phyloP scores from a whole-genome alignment of 2,797 vertebrate genomes.

The Pangasius krempfi region DNA sequence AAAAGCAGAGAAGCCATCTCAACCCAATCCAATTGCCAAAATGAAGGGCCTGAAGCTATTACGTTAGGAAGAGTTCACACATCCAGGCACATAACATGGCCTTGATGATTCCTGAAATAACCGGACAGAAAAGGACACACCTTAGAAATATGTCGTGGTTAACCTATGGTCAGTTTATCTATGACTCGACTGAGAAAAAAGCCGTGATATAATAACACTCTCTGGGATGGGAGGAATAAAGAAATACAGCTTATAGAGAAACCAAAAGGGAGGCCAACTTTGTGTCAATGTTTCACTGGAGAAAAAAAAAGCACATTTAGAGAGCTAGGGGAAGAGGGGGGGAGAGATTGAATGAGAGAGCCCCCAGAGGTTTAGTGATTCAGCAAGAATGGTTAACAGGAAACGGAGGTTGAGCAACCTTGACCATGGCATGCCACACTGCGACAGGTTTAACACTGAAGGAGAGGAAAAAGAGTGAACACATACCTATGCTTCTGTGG shows the following conservation, averaged over 20 bases:
- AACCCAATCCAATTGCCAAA: slow-evolving; percentile 66
- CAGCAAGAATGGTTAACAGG: slow-evolving; percentile 78
- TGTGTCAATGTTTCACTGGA: background rate
- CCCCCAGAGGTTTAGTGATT: slow-evolving; percentile 79
- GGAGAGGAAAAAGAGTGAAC: slow-evolving; percentile 73
- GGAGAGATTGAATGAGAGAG: background rate
- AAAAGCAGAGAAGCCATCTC: slow-evolving; percentile 39
- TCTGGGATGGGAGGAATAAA: background rate
- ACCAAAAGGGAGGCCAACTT: background rate
- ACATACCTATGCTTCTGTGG: slow-evolving; percentile 89
- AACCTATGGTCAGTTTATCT: slow-evolving; percentile 27
- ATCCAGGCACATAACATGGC: slow-evolving; percentile 21
- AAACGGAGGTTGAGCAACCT: slow-evolving; percentile 85
- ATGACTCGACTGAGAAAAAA: slow-evolving; percentile 9
- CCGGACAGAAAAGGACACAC: slow-evolving; percentile 23
- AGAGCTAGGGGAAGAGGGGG: slow-evolving; percentile 13
- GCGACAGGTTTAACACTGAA: slow-evolving; percentile 5
- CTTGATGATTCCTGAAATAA: slow-evolving; percentile 41
- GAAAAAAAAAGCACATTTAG: background rate
- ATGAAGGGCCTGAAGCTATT: slow-evolving; percentile 66
- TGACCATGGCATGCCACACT: slow-evolving; percentile 74
- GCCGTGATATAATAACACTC: background rate
- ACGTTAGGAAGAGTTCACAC: slow-evolving; percentile 56
- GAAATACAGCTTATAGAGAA: background rate
- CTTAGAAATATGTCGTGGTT: slow-evolving; percentile 20